A percentile compares a stretch with the other conserved stretches of the same genome.
Evolutionary conservation across 2,888 invertebrate genomes (phyloP).

Genomic region (Tenthredo amoena): DNA sequence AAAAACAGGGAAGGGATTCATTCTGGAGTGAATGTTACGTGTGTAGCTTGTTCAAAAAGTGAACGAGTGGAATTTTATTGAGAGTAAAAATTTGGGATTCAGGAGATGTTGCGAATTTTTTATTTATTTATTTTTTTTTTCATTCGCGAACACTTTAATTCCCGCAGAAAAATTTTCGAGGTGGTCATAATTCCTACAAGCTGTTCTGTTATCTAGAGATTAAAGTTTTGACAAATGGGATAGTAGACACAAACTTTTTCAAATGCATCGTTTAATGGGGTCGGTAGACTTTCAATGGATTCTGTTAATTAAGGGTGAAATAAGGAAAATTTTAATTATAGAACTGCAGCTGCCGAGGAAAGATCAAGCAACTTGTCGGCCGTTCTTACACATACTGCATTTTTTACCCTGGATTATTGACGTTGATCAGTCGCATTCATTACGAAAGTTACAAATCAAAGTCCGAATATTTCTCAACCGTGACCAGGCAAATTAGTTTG

Average conservation of each 20-base stretch:
- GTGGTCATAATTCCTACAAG: slow-evolving; percentile 27
- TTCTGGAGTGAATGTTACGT: not conserved
- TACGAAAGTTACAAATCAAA: not conserved
- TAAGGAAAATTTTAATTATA: not conserved
- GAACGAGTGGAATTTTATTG: not conserved
- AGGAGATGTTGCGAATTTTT: not conserved
- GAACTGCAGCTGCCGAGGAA: slow-evolving; percentile 16
- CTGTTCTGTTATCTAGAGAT: slow-evolving; percentile 37
- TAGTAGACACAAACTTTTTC: slow-evolving; percentile 45
- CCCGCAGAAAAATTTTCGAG: slow-evolving; percentile 1
- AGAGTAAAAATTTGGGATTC: not conserved
- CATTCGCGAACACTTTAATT: not conserved
- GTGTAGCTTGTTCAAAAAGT: not conserved
- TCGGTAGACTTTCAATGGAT: slow-evolving; percentile 7
- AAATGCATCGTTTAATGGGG: slow-evolving; percentile 35
- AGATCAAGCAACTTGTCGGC: slow-evolving; percentile 18
- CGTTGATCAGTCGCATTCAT: slow-evolving; percentile 20
- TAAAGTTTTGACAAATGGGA: slow-evolving; percentile 48
- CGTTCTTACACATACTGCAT: not conserved
- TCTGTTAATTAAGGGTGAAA: slow-evolving; percentile 36
- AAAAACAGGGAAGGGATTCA: not conserved
- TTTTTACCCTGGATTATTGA: slow-evolving; percentile 14
- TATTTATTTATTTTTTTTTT: too few relatives aligned
- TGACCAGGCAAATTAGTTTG: slow-evolving; percentile 33
- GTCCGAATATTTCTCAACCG: slow-evolving; percentile 22